Evolutionary conservation across 92 coral and sea anemone species (phyloP), one percentile per base, ranked within the genome.

Genomic region (Bergia puertoricense): DNA sequence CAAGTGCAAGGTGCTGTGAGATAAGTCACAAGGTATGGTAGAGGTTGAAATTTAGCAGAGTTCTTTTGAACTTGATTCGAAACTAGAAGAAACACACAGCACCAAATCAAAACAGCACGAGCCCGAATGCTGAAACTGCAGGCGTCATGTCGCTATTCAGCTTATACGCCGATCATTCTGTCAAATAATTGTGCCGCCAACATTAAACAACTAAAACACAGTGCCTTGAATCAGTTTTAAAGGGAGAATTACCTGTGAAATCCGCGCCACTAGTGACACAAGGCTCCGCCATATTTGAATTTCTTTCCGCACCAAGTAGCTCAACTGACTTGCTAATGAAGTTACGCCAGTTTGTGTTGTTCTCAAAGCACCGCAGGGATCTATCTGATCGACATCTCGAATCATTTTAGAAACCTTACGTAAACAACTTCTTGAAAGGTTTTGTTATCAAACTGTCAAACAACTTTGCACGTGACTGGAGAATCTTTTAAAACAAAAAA

Each of bases 251-350:
- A 81, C 85, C 85, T 81, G 48, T 10, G n/a, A 11, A 30, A 7
- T 44, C 36, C 1, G 48, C 59, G 62, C 46, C 62, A 74, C 4
- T 67, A 14, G 76, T 38, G 38, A 44, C 86, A 43, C 76, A 82
- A 67, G 48, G 0, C 22, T 67, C 86, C 86, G 86, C 86, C 86
- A 82, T 82, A 77, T 67, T 82, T 7, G 82, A 48, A 7, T 82
- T 66, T 67, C 36, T 68, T 69, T 82, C 74, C 76, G 86, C 86
- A 67, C 62, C 86, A 67, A 82, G 48, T 65, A 79, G 41, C 56
- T 79, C 56, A 82, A 82, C 56, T 71, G 42, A 82, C 59, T 67
- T 82, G 86, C 86, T 41, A 82, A 82, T 82, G 77, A 82, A 82
- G 86, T 46, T 82, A 39, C 54, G 85, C n/a, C n/a, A n/a, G n/a